These are phyloP conservation scores for Anoplius nigerrimus DNA, from an alignment of 2,888 invertebrate species.

Conservation along the genomic window DNA sequence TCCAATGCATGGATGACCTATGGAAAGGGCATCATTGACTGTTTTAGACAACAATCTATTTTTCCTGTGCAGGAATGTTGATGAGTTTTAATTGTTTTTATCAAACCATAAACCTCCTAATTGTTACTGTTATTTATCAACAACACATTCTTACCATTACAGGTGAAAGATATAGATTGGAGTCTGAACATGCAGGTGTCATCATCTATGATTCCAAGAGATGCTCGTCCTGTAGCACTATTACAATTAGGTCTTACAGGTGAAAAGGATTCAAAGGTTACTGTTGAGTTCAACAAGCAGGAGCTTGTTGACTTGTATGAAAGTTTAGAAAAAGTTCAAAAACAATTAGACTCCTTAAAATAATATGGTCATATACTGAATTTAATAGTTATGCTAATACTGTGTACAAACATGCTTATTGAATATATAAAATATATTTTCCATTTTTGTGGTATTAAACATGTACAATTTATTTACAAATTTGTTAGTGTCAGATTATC, in stretches of 20 bases:
- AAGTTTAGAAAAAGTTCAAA: conserved; percentile 67
- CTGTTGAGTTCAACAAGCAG: conserved; percentile 65
- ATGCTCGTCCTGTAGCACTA: conserved; percentile 61
- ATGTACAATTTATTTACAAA: conserved; percentile 23
- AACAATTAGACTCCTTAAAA: conserved; percentile 67
- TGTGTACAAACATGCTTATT: conserved; percentile 12
- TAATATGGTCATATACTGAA: conserved; percentile 33
- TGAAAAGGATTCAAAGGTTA: conserved; percentile 54
- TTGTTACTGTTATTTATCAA: no score
- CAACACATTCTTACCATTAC: conserved; percentile 8
- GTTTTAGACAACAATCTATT: conserved; percentile 62
- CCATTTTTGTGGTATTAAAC: conserved; percentile 17
- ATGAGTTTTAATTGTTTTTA: conserved; percentile 4
- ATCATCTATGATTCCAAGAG: conserved; percentile 62
- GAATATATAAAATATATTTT: conserved; percentile 37
- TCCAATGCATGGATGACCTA: conserved; percentile 65
- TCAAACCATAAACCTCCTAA: neutral
- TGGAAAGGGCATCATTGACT: conserved; percentile 63
- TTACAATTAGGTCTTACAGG: conserved; percentile 64
- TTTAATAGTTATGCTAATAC: neutral
- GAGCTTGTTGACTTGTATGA: conserved; percentile 62
- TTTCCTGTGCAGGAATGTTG: conserved; percentile 64
- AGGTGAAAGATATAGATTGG: conserved; percentile 68
- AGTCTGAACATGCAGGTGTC: conserved; percentile 65
- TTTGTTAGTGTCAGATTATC: neutral